Evolutionary conservation across 2,888 invertebrate genomes (phyloP), one percentile per base, ranked within the genome.

Genomic region (Ennomos erosarius): DNA sequence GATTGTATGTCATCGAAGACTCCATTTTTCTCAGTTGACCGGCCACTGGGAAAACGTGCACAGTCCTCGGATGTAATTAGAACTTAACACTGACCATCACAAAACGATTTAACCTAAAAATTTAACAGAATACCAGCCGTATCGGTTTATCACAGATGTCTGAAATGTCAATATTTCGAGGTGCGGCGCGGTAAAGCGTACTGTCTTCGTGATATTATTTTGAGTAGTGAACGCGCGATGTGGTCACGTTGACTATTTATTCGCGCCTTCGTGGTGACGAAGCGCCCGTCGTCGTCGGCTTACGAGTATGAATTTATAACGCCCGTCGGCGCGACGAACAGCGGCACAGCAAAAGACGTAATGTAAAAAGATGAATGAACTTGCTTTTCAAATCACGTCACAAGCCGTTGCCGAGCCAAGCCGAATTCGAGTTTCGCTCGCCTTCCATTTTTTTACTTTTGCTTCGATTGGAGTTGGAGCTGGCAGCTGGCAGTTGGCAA

Each of bases 61-160:
- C 80, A 76, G 72, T 69, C 65, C 71, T 59, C 66, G 64, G 59
- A 65, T 52, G 48, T 69, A 68, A 73, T 69, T 57, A 73, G 55
- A 75, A 78, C 72, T 74, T 77, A 77, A 72, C 87, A 89, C 88
- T 86, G 75, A 82, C 79, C 84, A 88, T 87, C 86, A 88, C 91
- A 90, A 85, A 79, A 78, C 76, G 79, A 81, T 70, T 84, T 88
- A 88, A 89, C 88, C 88, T 89, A 85, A 80, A 87, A 86, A 80
- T 76, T 78, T 76, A 80, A 76, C 78, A 79, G 81, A 82, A 82
- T 82, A 84, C 76, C 74, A 72, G 77, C 74, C 64, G 77, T 82
- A 79, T 81, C 79, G 82, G 85, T 88, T 83, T 89, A 90, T 88
- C 90, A 90, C 91, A 90, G 88, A 84, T 82, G 84, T 82, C 81